Evolutionary conservation across 2,888 invertebrate genomes (phyloP).

Genomic region (Anagyrus pseudococci): DNA sequence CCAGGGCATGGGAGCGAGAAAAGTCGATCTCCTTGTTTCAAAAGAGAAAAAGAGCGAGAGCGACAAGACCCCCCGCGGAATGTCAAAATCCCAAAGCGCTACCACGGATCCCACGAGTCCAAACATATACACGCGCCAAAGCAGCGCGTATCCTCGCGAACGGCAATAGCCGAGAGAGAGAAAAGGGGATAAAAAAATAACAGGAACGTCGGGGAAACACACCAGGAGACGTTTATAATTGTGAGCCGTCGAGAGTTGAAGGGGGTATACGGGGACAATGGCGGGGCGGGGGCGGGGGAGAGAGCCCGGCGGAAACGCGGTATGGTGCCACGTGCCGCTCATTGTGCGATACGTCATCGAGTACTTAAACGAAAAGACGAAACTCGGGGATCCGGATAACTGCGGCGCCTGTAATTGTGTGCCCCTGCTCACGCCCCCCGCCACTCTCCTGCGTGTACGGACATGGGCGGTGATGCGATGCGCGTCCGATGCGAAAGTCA

Average conservation of each 20-base stretch:
- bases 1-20: too few species aligned
- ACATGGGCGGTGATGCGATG: too few species aligned
- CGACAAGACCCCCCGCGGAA: constrained; percentile 16
- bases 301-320: neutral
- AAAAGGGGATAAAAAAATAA: neutral
- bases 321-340: too few species aligned
- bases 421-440: too few species aligned
- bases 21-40: too few species aligned
- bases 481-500: too few species aligned
- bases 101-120: constrained; percentile 27
- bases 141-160: neutral
- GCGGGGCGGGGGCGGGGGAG: too few species aligned
- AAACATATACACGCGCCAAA: neutral
- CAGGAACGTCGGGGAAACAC: neutral
- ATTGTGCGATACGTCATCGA: too few species aligned
- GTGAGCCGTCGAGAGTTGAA: neutral
- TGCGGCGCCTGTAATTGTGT: too few species aligned
- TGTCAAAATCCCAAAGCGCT: neutral
- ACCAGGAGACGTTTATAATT: neutral
- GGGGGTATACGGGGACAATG: neutral
- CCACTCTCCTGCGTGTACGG: too few species aligned
- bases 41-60: neutral
- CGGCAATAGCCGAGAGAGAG: neutral
- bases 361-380: too few species aligned
- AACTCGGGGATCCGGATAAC: too few species aligned